phyloP scores from a whole-genome alignment of 2,113 vertebrate species.

The Cephalopterus ornatus region DNA sequence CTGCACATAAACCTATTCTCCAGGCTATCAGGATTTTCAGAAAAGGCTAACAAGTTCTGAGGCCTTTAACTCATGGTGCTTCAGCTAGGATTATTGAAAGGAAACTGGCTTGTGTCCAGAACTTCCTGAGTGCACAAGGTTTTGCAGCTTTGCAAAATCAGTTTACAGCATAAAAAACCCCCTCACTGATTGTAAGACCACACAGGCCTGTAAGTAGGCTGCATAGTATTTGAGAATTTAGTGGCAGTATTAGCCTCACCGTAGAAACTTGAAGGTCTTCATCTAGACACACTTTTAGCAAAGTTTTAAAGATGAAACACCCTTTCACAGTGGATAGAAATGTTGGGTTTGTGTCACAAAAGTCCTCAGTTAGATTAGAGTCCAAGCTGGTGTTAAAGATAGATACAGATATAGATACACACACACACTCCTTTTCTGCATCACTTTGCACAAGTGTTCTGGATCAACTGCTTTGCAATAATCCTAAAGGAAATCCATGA shows the following conservation, averaged over 20 bases:
- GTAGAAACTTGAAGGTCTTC: neutral
- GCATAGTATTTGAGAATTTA: neutral
- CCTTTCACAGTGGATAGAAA: neutral
- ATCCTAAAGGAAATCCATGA: neutral
- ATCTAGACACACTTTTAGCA: neutral
- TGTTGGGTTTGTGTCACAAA: neutral
- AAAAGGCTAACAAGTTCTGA: neutral
- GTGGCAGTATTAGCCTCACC: neutral
- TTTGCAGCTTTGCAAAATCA: slow-evolving; percentile 2
- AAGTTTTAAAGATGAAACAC: neutral
- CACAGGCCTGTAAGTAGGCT: neutral
- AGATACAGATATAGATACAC: rapidly evolving
- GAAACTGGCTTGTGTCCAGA: neutral
- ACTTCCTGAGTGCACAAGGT: neutral
- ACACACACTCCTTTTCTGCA: neutral
- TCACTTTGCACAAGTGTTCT: neutral
- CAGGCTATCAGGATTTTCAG: neutral
- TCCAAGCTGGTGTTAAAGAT: neutral
- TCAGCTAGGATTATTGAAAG: neutral
- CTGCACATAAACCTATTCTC: neutral
- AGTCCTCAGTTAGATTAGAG: neutral
- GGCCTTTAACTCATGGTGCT: neutral
- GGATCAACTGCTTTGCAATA: neutral
- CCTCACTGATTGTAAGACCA: neutral
- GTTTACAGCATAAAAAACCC: neutral